Evolutionary conservation across 1,140 invertebrate genomes (phyloP).

Genomic region (Gyrodactylus salaris): DNA sequence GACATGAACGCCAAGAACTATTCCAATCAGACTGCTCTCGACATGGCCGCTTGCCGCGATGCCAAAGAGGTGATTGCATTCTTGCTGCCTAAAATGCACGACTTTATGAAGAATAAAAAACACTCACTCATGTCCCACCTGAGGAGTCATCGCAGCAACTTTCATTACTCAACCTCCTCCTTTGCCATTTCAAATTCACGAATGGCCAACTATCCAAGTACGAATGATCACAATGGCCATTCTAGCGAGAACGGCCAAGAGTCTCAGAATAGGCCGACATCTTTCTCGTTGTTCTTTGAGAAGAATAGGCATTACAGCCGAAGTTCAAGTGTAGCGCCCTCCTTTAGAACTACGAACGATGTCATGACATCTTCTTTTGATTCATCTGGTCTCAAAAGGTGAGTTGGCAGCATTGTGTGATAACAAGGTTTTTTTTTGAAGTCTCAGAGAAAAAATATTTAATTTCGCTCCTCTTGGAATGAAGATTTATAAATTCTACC

Average conservation of each 20-base stretch:
- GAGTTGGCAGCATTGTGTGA: background rate
- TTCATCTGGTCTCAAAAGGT: background rate
- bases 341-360: background rate
- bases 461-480: too few relatives aligned
- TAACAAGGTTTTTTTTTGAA: too few relatives aligned
- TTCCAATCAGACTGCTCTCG: background rate
- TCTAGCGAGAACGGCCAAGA: background rate
- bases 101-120: background rate
- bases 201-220: too few relatives aligned
- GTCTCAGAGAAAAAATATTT: too few relatives aligned
- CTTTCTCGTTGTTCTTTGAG: background rate
- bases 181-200: too few relatives aligned
- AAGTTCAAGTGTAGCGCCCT: background rate
- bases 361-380: background rate
- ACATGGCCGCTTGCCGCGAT: background rate
- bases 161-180: background rate
- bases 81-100: background rate
- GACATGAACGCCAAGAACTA: background rate
- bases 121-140: background rate
- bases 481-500: too few relatives aligned
- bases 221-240: background rate
- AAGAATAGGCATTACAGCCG: background rate
- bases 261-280: background rate
- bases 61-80: background rate
- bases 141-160: background rate